Evolutionary conservation across 2,113 vertebrate species (phyloP).

Genomic region (Cynocephalus volans): DNA sequence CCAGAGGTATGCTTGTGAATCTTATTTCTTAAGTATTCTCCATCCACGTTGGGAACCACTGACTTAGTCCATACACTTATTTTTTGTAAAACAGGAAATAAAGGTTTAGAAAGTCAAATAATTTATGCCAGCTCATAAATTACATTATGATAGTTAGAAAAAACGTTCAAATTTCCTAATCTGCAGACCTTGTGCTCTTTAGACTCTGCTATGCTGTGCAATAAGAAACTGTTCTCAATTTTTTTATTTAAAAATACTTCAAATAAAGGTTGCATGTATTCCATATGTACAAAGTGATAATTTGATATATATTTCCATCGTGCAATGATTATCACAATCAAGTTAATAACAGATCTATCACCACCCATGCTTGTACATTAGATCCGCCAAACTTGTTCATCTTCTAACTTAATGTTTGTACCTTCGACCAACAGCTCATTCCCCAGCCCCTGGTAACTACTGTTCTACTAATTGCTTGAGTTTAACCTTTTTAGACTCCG

Average conservation of each 20-base stretch:
- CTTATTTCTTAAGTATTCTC: neutral
- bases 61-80: neutral
- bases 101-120: neutral
- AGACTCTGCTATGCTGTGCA: neutral
- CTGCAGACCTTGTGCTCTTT: neutral
- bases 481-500: neutral
- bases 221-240: neutral
- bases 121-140: neutral
- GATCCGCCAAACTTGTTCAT: neutral
- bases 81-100: slow-evolving; percentile 24
- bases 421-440: neutral
- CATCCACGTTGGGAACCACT: neutral
- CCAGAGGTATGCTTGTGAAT: neutral
- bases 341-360: neutral
- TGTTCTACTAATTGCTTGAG: neutral
- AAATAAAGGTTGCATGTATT: neutral
- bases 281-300: neutral
- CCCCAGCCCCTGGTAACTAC: neutral
- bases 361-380: neutral
- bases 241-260: neutral
- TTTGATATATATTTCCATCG: neutral
- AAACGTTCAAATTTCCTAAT: neutral
- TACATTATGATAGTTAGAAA: neutral
- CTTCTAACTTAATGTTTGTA: neutral
- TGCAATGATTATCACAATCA: neutral